Base-by-base conservation (phyloP, 2,888 invertebrate species). In the Merodon equestris region DNA sequence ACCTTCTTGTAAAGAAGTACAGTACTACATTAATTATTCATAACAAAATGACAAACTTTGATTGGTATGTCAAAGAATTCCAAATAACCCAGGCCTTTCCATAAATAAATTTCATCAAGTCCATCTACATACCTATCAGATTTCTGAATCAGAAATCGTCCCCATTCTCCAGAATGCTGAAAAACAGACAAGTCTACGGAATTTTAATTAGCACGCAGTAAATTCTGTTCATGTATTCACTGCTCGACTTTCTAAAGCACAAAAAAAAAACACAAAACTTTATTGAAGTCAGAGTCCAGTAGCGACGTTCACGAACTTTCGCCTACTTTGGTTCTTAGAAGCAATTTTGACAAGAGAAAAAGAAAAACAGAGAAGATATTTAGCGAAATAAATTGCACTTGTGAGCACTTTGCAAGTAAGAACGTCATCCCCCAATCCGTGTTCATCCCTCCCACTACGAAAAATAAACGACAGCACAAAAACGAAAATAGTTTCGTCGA, bases 371-470 rank as follows among this genome's bases (percentile, higher is more conserved):
- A 27, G 7, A 27, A 27, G 7, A 27, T 27, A 2, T 27, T 66
- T 66, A 15, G 17, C 48, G 18, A 40, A 66, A 53, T 53, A 45
- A 53, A 66, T 66, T 48, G 40, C 66, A 38, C 64, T 47, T 18
- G 53, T 34, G 51, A 9, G 36, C 44, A 15, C 15, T 12, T 5
- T 15, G 3, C 10, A n/a, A n/a, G 2, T 40, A 40, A 40, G 10
- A 45, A 19, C 44, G 66, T 51, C 18, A 44, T 42, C 36, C 14
- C 15, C 27, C 4, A n/a, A n/a, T n/a, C n/a, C n/a, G n/a, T n/a
- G n/a, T n/a, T n/a, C n/a, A n/a, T 14, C 45, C 12, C 3, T 27
- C 40, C 40, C 12, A 5, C 10, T 10, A 9, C 40, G 10, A 40
- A 9, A n/a, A 40, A 10, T 40, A 40, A 40, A 9, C 10, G 40